These are phyloP conservation scores for Oostethus manadensis DNA, from an alignment of 2,113 vertebrate genomes.

Conservation along the genomic window DNA sequence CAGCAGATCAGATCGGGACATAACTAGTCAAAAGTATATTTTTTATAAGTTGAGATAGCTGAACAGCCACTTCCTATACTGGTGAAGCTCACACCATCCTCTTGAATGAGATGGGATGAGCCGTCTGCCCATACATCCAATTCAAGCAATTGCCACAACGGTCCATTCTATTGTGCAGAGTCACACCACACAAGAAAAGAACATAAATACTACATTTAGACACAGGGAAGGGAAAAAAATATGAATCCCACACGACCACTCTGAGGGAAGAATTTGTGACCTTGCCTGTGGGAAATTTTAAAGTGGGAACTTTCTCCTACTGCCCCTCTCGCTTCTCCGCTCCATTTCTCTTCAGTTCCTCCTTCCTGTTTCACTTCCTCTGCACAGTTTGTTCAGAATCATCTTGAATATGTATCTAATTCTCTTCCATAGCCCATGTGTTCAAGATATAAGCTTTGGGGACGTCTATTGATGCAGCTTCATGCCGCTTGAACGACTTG, in stretches of 20 bases:
- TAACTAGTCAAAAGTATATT: too few relatives aligned
- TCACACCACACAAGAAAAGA: neutral
- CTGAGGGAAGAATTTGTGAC: slow-evolving; percentile 30
- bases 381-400: slow-evolving; percentile 23
- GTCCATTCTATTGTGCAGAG: neutral
- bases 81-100: too few relatives aligned
- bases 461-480: slow-evolving; percentile 1
- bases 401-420: slow-evolving; percentile 37
- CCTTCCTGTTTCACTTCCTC: slow-evolving; percentile 52
- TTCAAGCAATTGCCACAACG: neutral
- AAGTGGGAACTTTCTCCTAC: slow-evolving; percentile 37
- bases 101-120: too few relatives aligned
- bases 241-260: slow-evolving; percentile 23
- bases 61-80: too few relatives aligned
- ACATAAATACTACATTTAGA: slow-evolving; percentile 23
- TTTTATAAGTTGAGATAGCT: too few relatives aligned
- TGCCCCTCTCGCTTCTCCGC: slow-evolving; percentile 1
- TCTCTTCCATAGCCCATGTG: slow-evolving; percentile 21
- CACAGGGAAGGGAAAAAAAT: slow-evolving; percentile 4
- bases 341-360: slow-evolving; percentile 26
- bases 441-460: slow-evolving; percentile 23
- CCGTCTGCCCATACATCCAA: too few relatives aligned
- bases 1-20: too few relatives aligned
- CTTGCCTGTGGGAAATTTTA: slow-evolving; percentile 49
- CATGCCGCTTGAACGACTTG: too few relatives aligned